Base-by-base conservation (phyloP, 2,797 vertebrate species). In the Melanotaenia trifasciata region DNA sequence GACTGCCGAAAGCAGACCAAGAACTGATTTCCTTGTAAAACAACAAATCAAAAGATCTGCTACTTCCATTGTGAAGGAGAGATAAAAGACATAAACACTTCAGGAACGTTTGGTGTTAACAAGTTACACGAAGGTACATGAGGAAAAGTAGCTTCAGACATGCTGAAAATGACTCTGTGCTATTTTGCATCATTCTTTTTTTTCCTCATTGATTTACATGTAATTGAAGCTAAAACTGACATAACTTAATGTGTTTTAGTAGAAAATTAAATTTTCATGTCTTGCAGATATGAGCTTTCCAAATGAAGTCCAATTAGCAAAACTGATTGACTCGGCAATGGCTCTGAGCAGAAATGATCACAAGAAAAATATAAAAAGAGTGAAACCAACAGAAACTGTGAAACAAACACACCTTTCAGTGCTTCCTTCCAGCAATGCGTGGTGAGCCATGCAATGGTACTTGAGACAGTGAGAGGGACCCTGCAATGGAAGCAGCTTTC, bases 181-280 rank as follows among this genome's bases (percentile, higher is more conserved):
- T 84, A 84, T 80, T 90, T 85, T 82, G 76, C 77, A 74, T 78
- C 61, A 72, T 84, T 38, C 12, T 13, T 38, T 38, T 38, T 85
- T 85, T 75, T 81, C 80, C 78, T 70, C 72, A 68, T 69, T 83
- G 87, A 90, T 86, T 51, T 51, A 78, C 70, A 64, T 83, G 80
- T 92, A 92, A 90, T 90, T 90, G 83, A 84, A 81, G 77, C 84
- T 81, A 85, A 89, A 93, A 91, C 81, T 90, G 90, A 93, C 87
- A 79, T 84, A 87, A 90, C 76, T 83, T 86, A 90, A 91, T 91
- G 86, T 69, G 72, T 87, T 85, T 79, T 79, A 58, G 82, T 82
- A 76, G 81, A 84, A 92, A 89, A 92, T 89, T 64, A 54, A 73
- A 89, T 91, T 89, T 67, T 72, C 60, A 81, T 72, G 60, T 84